Percentiles rank a stretch among this genome's conserved stretches.
Evolutionary conservation across 2,113 vertebrate species (phyloP).

Genomic region (human): GRCh38 chr3:140343001-140343500

Average conservation of each 20-base stretch:
- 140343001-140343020: neutral
- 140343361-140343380: slow-evolving; percentile 60
- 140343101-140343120: neutral
- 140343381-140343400: slow-evolving; percentile 72
- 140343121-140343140: neutral
- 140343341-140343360: slow-evolving; percentile 50
- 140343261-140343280: neutral
- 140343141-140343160: neutral
- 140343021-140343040: neutral
- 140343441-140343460: slow-evolving; percentile 49
- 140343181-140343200: neutral
- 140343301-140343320: neutral
- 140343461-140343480: slow-evolving; percentile 50
- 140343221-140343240: neutral
- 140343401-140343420: slow-evolving; percentile 23
- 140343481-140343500: slow-evolving; percentile 19
- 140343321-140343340: slow-evolving; percentile 43
- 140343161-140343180: neutral
- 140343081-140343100: neutral
- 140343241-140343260: neutral
- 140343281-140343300: neutral
- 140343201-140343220: neutral
- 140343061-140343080: neutral
- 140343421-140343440: slow-evolving; percentile 61
- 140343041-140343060: fast-evolving